Base-by-base conservation (phyloP, 2,797 vertebrate species). In the Tragopan temminckii region DNA sequence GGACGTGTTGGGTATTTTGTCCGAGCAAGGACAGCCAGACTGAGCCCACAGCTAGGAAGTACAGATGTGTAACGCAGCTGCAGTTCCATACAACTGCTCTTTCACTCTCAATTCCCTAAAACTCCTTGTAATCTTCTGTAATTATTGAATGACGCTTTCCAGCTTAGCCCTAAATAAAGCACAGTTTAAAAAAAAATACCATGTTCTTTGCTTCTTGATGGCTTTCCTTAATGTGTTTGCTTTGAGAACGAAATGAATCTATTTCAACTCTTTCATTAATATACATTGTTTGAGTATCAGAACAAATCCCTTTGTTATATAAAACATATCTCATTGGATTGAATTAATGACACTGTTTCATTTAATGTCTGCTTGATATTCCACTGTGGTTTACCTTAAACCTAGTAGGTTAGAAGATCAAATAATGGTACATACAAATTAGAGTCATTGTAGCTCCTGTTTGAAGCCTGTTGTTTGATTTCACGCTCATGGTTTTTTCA, bases 131-230 rank as follows among this genome's bases (percentile, higher is more conserved):
- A 99, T 98, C 99, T 98, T 99, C 98, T 99, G 99, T 99, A 99
- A 99, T 99, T 99, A 99, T 99, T 99, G 99, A 99, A 99, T 99
- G 99, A 99, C 98, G 99, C 99, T 99, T 99, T 99, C 99, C 99
- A 99, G 99, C 99, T 99, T 99, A 99, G 99, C 99, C 99, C 99
- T 99, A 99, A 98, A 99, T 99, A 99, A 99, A 99, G 99, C 99
- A 99, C 99, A 99, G 99, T 99, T 99, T 99, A 99, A 99, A 99
- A 99, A 98, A 98, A 88, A 53, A 70, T 52, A 52, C 53, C 4
- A 23, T 93, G 93, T 72, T 93, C 95, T 91, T 91, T 94, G 85
- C 82, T 96, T 96, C 88, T 97, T 93, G 70, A 67, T 94, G 79
- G 71, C 78, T 96, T 96, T 83, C 92, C 82, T 95, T 96, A 95